Evolutionary conservation across 2,797 vertebrate species (phyloP), one percentile per base, ranked within the genome.

Genomic region (Urosaurus nigricauda): DNA sequence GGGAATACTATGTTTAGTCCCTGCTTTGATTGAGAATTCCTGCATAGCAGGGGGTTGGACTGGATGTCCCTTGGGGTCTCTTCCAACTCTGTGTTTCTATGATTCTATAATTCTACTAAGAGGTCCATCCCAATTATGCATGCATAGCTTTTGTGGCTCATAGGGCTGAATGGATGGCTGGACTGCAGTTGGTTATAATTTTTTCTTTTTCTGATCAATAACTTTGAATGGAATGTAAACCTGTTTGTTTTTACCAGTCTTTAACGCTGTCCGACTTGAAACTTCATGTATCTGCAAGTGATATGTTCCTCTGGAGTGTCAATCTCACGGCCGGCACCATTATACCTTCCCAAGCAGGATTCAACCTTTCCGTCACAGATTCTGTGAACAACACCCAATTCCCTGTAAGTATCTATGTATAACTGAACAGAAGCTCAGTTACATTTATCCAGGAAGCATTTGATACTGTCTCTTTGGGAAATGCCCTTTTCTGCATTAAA

Each of bases 221-320:
- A 81, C 70, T 73, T 47, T 70, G 26, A 74, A 63, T 74, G 43
- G 43, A 86, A 71, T 19, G 13, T 1, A 71, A 79, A 68, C 60
- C 43, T 24, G 43, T 43, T 5, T 12, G 37, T 80, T 56, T 88
- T 60, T 93, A 77, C 9, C 91, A 98, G 99, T 98, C 97, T 0
- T 96, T 99, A 88, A 97, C 98, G 37, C 97, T 96, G 83, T 96
- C 98, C 86, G 98, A 99, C 90, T 93, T 99, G 85, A 98, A 98
- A 94, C 98, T 98, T 91, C 99, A 99, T 0, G 96, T 98, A 75
- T 98, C 98, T 1, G 94, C 95, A 92, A 96, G 97, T 94, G 96
- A 98, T 2, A 90, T 97, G 13, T 90, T 97, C 24, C 96, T 98
- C 79, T 94, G 97, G 75, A 98, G 97, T 79, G 92, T 95, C 90